Evolutionary conservation across 1,140 invertebrate species (phyloP), one percentile per base, ranked within the genome.

Genomic region (Caenorhabditis inopinata): DNA sequence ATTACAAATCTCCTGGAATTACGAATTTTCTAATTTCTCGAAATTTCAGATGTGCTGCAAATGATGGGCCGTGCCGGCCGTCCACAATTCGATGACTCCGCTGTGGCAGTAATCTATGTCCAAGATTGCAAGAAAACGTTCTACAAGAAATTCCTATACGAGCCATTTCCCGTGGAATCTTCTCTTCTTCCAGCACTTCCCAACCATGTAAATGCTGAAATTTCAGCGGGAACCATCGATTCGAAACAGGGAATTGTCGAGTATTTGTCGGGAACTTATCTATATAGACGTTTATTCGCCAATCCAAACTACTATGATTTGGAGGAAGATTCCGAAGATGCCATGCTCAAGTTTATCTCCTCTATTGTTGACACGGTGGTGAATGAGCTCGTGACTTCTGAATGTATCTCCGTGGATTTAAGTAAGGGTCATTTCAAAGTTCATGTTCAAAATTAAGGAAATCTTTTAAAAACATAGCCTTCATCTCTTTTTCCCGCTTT

Each of bases 71-170:
- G 97, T 81, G 97, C 97, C 79, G 97, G 97, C 6, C 91, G 97
- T 80, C 97, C 97, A 2, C 93, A 96, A 91, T 99, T 93, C 89
- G 97, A 99, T 89, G 93, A 94, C 85, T 93, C 94, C 79, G 97
- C 96, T 2, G 94, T 97, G 2, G 97, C 97, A 3, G 94, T 98
- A 14, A 95, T 99, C 9, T 91, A 99, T 75, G 96, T 99, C 0
- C 97, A 99, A 85, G 97, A 99, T 86, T 92, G 94, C 25, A 99
- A 99, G 89, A 99, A 99, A 89, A 94, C 95, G 88, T 99, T 98
- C 90, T 99, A 99, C 90, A 97, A 97, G 88, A 97, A 97, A 88
- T 99, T 99, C 89, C 89, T 99, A 0, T 98, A 99, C 89, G 96
- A 99, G 89, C 97, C 97, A 0, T 99, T 99, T 89, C 97, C 97